phyloP scores from a whole-genome alignment of 2,113 vertebrate genomes.

The Barnardius zonarius region DNA sequence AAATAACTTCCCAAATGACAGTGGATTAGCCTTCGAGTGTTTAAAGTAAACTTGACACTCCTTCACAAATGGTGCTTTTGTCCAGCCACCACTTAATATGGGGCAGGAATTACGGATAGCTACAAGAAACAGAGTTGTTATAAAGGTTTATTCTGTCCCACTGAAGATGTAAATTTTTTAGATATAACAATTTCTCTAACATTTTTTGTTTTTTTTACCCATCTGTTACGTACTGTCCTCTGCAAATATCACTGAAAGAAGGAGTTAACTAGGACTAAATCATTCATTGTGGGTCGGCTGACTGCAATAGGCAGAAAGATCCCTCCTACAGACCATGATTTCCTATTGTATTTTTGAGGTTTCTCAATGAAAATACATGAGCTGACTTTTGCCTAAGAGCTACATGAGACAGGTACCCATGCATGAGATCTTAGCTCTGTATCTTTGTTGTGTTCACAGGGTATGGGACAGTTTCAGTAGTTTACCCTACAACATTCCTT shows the following conservation, averaged over 20 bases:
- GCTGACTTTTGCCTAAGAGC: background rate
- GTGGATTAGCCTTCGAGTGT: background rate
- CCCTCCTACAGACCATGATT: background rate
- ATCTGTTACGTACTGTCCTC: rapidly evolving
- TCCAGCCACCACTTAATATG: background rate
- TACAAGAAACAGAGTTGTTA: background rate
- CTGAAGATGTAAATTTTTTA: background rate
- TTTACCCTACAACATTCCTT: background rate
- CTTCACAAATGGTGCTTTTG: background rate
- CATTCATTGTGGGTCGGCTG: rapidly evolving
- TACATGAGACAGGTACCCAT: background rate
- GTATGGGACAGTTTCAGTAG: background rate
- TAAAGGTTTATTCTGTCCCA: background rate
- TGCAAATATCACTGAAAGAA: background rate
- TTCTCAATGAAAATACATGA: background rate
- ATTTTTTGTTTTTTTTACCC: too few species aligned
- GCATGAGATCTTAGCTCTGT: background rate
- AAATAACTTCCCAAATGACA: background rate
- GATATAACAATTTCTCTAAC: background rate
- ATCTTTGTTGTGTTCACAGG: background rate
- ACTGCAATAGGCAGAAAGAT: background rate
- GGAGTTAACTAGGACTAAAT: background rate
- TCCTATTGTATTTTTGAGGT: background rate
- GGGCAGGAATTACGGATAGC: background rate
- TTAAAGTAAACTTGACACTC: background rate